Conservation (phyloP, 2,797 vertebrate species). For the Sandelia bainsii region DNA sequence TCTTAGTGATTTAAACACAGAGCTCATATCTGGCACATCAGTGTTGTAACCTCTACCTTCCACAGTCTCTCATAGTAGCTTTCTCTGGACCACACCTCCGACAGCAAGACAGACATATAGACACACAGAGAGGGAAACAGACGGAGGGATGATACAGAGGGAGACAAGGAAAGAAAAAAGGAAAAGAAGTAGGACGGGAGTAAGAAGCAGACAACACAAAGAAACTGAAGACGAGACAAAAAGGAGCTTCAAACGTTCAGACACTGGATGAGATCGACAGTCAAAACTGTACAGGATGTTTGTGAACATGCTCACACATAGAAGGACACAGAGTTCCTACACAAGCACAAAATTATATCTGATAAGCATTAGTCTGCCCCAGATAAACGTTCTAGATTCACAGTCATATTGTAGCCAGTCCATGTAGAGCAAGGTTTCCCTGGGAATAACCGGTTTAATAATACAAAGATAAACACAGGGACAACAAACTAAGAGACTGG, state of each 20-base stretch:
- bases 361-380: slow-evolving; percentile 7
- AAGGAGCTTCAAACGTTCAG: slow-evolving; percentile 45
- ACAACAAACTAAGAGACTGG: slow-evolving; percentile 20
- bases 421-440: slow-evolving; percentile 16
- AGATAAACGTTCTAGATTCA: slow-evolving; percentile 25
- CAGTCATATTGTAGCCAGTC: slow-evolving; percentile 8
- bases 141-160: slow-evolving; percentile 23
- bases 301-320: slow-evolving; percentile 37
- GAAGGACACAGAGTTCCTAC: slow-evolving; percentile 8
- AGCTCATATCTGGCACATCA: slow-evolving; percentile 43
- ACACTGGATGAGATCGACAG: slow-evolving; percentile 38
- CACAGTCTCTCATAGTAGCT: slow-evolving; percentile 83
- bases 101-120: slow-evolving; percentile 71
- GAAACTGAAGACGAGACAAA: slow-evolving; percentile 63
- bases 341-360: slow-evolving; percentile 18
- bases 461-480: slow-evolving; percentile 39
- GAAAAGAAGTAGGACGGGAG: slow-evolving; percentile 11
- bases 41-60: slow-evolving; percentile 80
- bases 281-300: slow-evolving; percentile 43
- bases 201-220: slow-evolving; percentile 70
- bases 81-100: slow-evolving; percentile 84
- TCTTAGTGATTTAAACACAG: slow-evolving; percentile 39
- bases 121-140: slow-evolving; percentile 55
- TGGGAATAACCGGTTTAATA: slow-evolving; percentile 45
- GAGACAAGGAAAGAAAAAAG: slow-evolving; percentile 31